Evolutionary conservation across 2,888 invertebrate genomes (phyloP), one percentile per base, ranked within the genome.

Genomic region (Cheilosia soror): DNA sequence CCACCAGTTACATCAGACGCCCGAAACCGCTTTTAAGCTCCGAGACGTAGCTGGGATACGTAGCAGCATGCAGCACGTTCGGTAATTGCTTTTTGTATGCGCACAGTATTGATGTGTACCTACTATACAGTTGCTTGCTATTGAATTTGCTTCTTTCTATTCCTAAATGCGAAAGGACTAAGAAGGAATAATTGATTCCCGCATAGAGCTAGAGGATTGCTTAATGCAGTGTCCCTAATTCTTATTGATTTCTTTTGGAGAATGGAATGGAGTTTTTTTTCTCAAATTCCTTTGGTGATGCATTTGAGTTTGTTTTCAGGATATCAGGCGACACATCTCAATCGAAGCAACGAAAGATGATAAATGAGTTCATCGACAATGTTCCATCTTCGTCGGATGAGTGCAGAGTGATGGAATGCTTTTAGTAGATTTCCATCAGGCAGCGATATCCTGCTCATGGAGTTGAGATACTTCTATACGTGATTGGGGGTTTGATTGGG

Each of bases 291-390:
- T 37, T 47, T 57, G 20, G 13, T 60, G 13, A 13, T 69, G 62
- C 57, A 79, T 65, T 15, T 58, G 31, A 49, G 29, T 63, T 71
- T 51, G n/a, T 49, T 44, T 42, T 20, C 58, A 60, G 65, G 71
- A 84, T 80, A 76, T 71, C 75, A 33, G 75, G 65, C 75, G 80
- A 80, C 79, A 77, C 40, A 81, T 76, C 58, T 85, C 75, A 76
- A 40, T 66, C 49, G 60, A 37, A 47, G 51, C 49, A 72, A 81
- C 60, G 66, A 68, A 72, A 57, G 76, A 85, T 85, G 81, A 85
- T 85, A 81, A 85, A 85, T 85, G 85, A 81, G 66, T 85, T 85
- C 76, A 77, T 85, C 80, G 80, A 76, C 72, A 71, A 85, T 44
- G 72, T 66, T 53, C 69, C 58, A 69, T 84, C 53, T 79, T 75